Percentiles rank a stretch among this genome's conserved stretches.
Conservation (phyloP, 2,888 invertebrate genomes). For the Sphecodes monilicornis region DNA sequence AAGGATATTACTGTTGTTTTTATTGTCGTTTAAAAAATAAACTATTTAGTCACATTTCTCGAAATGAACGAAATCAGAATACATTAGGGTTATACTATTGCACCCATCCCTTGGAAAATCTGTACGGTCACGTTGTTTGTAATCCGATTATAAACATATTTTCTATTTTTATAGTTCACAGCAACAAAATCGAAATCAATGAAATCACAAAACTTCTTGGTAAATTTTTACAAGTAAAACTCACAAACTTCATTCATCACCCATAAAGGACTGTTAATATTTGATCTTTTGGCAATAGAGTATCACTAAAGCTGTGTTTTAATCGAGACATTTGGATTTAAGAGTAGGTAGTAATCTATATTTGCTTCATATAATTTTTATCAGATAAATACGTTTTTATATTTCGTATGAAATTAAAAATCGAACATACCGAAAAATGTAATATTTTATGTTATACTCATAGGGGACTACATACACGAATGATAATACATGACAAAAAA, state of each 20-base stretch:
- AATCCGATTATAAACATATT: conserved; percentile 41
- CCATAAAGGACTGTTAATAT: conserved; percentile 17
- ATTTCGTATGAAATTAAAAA: background rate
- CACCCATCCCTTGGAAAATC: conserved; percentile 47
- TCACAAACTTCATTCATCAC: conserved; percentile 11
- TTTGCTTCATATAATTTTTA: conserved; percentile 14
- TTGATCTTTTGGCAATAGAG: conserved; percentile 27
- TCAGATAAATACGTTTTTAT: background rate
- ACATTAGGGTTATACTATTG: conserved; percentile 34
- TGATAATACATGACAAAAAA: conserved; percentile 14
- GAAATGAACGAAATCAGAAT: conserved; percentile 35
- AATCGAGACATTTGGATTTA: conserved; percentile 15
- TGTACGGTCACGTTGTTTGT: conserved; percentile 35
- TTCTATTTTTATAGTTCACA: conserved; percentile 64
- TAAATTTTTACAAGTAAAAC: conserved; percentile 8
- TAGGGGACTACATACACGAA: background rate
- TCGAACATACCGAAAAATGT: background rate
- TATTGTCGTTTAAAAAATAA: conserved; percentile 55
- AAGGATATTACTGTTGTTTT: conserved; percentile 44
- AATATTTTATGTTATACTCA: conserved; percentile 26
- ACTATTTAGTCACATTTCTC: conserved; percentile 65
- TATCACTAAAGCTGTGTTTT: conserved; percentile 6
- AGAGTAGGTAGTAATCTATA: conserved; percentile 13
- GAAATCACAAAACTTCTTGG: conserved; percentile 12
- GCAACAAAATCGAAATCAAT: conserved; percentile 28